phyloP scores from a whole-genome alignment of 2,888 invertebrate genomes.

The Tolmerus cingulatus region DNA sequence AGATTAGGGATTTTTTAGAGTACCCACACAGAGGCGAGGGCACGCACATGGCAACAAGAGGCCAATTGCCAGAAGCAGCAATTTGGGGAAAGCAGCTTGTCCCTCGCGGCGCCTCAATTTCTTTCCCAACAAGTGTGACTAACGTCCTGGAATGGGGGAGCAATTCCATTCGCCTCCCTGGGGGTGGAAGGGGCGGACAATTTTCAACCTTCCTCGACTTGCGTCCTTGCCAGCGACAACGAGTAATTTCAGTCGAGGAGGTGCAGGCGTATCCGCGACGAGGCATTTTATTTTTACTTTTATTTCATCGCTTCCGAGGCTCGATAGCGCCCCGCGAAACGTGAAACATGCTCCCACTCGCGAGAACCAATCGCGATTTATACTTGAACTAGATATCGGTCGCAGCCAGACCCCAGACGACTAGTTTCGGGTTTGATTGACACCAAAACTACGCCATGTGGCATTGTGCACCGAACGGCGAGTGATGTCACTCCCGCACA shows the following conservation, averaged over 20 bases:
- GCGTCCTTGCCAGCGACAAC: background rate
- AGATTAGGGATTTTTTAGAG: background rate
- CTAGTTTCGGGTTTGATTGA: background rate
- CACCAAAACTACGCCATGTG: background rate
- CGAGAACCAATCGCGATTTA: background rate
- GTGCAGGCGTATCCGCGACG: background rate
- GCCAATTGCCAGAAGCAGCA: background rate
- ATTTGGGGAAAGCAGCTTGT: background rate
- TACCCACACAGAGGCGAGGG: background rate
- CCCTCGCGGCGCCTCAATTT: background rate
- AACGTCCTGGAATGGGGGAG: background rate
- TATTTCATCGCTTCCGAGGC: background rate
- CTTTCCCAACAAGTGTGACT: slow-evolving; percentile 13
- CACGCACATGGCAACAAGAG: slow-evolving; percentile 11
- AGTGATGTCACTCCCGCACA: background rate
- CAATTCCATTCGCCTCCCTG: background rate
- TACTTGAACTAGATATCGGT: slow-evolving; percentile 7
- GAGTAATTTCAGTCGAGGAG: background rate
- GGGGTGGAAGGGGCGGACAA: background rate
- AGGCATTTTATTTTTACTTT: no score
- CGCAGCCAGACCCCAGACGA: background rate
- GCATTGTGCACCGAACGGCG: background rate
- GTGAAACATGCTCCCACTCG: background rate
- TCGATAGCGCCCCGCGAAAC: background rate
- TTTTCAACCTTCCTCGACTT: background rate